Evolutionary conservation across 2,888 invertebrate genomes (phyloP).

Genomic region (Chloromyia formosa): DNA sequence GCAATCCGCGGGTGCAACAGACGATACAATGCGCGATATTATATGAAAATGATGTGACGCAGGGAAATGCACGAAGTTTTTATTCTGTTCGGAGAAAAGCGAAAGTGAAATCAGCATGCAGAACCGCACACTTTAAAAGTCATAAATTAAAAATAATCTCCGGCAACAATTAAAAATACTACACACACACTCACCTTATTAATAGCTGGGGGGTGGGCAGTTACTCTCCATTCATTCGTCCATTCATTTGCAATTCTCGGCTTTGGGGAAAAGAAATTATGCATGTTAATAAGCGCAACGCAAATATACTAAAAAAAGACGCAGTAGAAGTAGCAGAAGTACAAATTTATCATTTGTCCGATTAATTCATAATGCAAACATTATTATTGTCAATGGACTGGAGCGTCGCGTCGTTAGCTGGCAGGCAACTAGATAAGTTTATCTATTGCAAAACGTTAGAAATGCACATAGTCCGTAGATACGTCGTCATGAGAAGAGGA

Average conservation of each 20-base stretch:
- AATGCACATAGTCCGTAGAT: too few relatives aligned
- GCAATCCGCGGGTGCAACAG: background rate
- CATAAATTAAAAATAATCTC: slow-evolving; percentile 10
- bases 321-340: background rate
- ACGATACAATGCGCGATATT: background rate
- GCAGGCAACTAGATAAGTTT: too few relatives aligned
- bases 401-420: too few relatives aligned
- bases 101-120: slow-evolving; percentile 42
- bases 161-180: background rate
- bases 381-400: background rate
- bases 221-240: background rate
- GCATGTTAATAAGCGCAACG: background rate
- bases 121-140: slow-evolving; percentile 12
- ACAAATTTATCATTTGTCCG: background rate
- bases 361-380: background rate
- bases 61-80: slow-evolving; percentile 5
- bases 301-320: background rate
- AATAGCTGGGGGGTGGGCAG: background rate
- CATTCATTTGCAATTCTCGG: background rate
- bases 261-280: background rate
- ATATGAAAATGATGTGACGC: background rate
- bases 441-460: too few relatives aligned
- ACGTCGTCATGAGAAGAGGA: too few relatives aligned
- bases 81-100: slow-evolving; percentile 39
- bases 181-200: too few relatives aligned